A percentile compares a stretch with the other conserved stretches of the same genome.
Evolutionary conservation across 37 sponge, comb jelly and placozoan species (phyloP).

Genomic region (Tethya wilhelma): DNA sequence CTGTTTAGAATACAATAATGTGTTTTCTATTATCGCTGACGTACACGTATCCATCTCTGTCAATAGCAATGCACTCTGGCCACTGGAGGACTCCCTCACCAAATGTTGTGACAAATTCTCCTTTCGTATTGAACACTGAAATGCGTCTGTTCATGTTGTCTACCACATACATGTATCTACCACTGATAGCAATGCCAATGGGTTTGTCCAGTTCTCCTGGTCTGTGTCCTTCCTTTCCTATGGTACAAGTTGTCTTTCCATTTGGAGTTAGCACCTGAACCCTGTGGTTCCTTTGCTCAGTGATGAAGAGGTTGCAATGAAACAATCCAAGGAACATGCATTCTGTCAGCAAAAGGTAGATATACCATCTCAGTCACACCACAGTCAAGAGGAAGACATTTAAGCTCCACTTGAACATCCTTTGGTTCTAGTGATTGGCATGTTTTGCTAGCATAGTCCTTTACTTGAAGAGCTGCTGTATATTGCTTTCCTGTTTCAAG

Average conservation of each 20-base stretch:
- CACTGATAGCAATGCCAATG: neutral
- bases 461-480: too few species aligned
- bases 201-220: neutral
- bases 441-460: too few species aligned
- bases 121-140: constrained; percentile 9
- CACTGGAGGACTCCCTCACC: neutral
- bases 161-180: neutral
- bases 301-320: constrained; percentile 3
- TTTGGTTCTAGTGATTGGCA: too few species aligned
- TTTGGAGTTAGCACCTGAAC: constrained; percentile 3
- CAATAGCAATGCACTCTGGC: constrained; percentile 6
- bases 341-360: too few species aligned
- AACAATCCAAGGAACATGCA: too few species aligned
- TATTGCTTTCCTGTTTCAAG: too few species aligned
- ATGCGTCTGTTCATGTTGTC: constrained; percentile 8
- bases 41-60: constrained; percentile 13
- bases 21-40: neutral
- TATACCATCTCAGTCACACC: too few species aligned
- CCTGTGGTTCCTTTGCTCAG: neutral
- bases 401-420: too few species aligned
- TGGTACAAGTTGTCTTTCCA: neutral
- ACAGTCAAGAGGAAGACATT: neutral
- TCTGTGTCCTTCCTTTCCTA: constrained; percentile 10
- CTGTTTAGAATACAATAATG: too few species aligned
- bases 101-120: constrained; percentile 12